Conservation (phyloP, 2,113 vertebrate genomes). For the Setophaga petechia region DNA sequence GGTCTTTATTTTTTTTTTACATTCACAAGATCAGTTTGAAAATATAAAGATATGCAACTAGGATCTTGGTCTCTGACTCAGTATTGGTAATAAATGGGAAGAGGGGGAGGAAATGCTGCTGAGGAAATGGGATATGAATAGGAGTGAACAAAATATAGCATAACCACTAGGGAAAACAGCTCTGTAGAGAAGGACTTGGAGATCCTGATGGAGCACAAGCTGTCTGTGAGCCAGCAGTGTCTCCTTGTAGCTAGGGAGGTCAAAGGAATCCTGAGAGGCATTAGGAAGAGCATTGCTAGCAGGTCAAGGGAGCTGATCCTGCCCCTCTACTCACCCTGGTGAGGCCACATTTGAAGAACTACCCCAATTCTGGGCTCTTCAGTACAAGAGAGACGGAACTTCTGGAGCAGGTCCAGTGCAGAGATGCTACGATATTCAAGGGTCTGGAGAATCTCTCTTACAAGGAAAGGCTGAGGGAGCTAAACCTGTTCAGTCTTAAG, state of each 20-base stretch:
- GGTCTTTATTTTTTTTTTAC: background rate
- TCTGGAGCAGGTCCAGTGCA: background rate
- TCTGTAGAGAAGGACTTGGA: background rate
- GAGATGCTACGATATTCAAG: too few species aligned
- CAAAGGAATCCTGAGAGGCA: background rate
- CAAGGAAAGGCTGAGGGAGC: background rate
- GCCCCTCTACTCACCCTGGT: background rate
- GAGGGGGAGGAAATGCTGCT: background rate
- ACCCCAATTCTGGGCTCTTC: background rate
- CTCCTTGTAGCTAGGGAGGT: too few species aligned
- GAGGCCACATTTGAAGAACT: background rate
- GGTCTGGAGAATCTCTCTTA: background rate
- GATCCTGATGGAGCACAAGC: background rate
- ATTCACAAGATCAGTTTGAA: background rate
- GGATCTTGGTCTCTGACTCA: background rate
- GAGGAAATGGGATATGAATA: background rate
- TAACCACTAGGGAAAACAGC: background rate
- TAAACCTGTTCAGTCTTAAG: background rate
- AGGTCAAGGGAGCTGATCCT: too few species aligned
- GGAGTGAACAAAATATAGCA: background rate
- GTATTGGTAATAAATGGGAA: background rate
- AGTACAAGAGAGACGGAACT: rapidly evolving
- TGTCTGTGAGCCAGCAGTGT: background rate
- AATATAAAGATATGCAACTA: background rate
- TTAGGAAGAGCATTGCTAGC: background rate